Conservation (phyloP, 2,888 invertebrate genomes). For the Dolichopus griseipennis region DNA sequence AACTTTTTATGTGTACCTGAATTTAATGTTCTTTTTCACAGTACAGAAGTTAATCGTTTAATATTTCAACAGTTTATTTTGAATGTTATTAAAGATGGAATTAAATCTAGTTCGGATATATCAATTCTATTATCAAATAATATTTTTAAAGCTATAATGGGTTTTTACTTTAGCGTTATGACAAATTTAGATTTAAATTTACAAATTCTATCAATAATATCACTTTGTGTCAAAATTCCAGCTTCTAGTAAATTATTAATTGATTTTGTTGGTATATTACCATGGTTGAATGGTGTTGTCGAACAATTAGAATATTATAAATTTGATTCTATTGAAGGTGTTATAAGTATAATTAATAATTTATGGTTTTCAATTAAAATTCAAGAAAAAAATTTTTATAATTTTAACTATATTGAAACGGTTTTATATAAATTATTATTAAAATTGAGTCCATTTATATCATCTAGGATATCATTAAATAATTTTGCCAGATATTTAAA, state of each 20-base stretch:
- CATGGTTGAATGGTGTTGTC: constrained; percentile 54
- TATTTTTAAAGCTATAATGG: constrained; percentile 68
- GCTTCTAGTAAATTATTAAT: constrained; percentile 57
- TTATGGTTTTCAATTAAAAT: constrained; percentile 38
- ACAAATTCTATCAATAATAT: constrained; percentile 57
- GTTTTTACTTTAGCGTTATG: constrained; percentile 56
- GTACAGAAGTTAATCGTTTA: constrained; percentile 59
- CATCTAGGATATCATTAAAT: constrained; percentile 33
- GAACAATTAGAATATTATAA: constrained; percentile 37
- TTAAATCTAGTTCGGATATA: constrained; percentile 66
- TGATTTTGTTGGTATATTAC: constrained; percentile 58
- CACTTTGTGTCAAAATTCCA: constrained; percentile 54
- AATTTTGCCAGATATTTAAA: constrained; percentile 35
- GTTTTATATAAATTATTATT: constrained; percentile 32
- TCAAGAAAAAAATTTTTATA: constrained; percentile 29
- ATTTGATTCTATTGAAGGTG: constrained; percentile 40
- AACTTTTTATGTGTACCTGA: constrained; percentile 78
- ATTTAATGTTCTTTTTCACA: constrained; percentile 74
- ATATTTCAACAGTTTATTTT: constrained; percentile 70
- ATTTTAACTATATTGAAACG: constrained; percentile 30
- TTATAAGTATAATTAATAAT: constrained; percentile 39
- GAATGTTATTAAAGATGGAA: constrained; percentile 64
- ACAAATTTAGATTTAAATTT: constrained; percentile 56
- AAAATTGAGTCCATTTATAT: constrained; percentile 32
- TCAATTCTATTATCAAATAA: constrained; percentile 62